These are phyloP conservation scores for Lasius fuliginosus DNA, from an alignment of 2,888 invertebrate genomes.

Conservation along the genomic window DNA sequence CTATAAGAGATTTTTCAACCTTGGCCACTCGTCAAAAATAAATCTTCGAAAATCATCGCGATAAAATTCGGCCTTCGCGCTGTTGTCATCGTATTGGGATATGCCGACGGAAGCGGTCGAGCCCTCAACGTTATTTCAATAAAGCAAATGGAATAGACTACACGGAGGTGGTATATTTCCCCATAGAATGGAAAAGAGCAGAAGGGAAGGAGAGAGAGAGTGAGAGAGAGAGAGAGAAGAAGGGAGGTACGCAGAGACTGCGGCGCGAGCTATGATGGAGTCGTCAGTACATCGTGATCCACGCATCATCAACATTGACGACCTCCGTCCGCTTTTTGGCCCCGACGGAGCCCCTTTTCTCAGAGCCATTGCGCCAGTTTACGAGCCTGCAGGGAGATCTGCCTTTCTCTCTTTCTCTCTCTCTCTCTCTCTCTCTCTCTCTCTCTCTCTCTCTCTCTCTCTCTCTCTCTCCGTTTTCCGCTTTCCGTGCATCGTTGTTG, in stretches of 20 bases:
- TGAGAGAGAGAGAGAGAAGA: conserved; percentile 25
- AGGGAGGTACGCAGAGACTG: conserved; percentile 44
- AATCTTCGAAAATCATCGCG: conserved; percentile 64
- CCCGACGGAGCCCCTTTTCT: conserved; percentile 70
- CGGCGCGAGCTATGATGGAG: conserved; percentile 77
- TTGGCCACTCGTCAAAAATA: conserved; percentile 34
- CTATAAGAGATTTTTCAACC: neutral
- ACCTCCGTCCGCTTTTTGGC: conserved; percentile 83
- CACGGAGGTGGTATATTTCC: conserved; percentile 70
- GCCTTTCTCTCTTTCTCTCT: conserved; percentile 69
- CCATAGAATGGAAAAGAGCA: conserved; percentile 67
- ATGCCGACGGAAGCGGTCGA: conserved; percentile 53
- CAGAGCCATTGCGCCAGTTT: conserved; percentile 80
- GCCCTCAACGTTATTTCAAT: conserved; percentile 79
- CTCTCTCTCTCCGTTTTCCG: conserved; percentile 16
- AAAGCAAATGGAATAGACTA: conserved; percentile 77
- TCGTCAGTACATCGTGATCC: conserved; percentile 84
- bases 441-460: conserved; percentile 53
- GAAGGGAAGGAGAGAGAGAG: conserved; percentile 37
- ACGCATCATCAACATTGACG: conserved; percentile 86
- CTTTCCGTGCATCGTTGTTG: conserved; percentile 19
- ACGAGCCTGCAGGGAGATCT: conserved; percentile 79
- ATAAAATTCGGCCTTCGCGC: conserved; percentile 48
- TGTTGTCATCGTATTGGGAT: conserved; percentile 46
- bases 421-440: conserved; percentile 39